Conservation (phyloP, 1,140 invertebrate genomes). For the Nylanderia fulva region DNA sequence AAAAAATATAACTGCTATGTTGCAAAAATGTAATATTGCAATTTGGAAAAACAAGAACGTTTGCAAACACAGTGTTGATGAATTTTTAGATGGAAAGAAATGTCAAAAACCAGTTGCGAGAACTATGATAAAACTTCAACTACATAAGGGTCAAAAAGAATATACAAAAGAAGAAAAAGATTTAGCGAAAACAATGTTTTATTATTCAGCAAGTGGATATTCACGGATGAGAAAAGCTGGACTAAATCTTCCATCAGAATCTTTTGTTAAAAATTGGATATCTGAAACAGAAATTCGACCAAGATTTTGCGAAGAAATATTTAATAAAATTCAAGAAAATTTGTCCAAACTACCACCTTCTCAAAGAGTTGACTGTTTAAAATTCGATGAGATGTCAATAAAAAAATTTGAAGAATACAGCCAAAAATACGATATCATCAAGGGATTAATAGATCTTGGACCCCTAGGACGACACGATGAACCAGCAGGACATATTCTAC, state of each 20-base stretch:
- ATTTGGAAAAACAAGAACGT: no score
- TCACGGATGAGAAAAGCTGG: conserved; percentile 1
- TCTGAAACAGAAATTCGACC: conserved; percentile 20
- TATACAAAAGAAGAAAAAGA: conserved; percentile 3
- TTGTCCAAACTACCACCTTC: background rate
- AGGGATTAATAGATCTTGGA: background rate
- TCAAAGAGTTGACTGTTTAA: conserved; percentile 1
- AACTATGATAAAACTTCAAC: conserved; percentile 1
- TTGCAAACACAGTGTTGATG: background rate
- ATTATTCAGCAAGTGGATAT: conserved; percentile 6
- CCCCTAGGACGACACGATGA: background rate
- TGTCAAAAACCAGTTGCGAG: background rate
- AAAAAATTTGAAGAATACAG: conserved; percentile 4
- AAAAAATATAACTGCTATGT: no score
- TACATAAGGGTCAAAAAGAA: background rate
- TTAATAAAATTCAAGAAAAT: background rate
- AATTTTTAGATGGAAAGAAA: conserved; percentile 9
- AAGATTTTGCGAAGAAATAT: background rate
- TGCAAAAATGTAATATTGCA: no score
- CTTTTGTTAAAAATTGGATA: background rate
- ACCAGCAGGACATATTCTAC: background rate
- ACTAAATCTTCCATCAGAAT: conserved; percentile 6
- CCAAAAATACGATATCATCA: background rate
- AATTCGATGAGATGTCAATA: conserved; percentile 2
- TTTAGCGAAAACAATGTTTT: background rate